Evolutionary conservation across 2,797 vertebrate genomes (phyloP), one percentile per base, ranked within the genome.

Genomic region (Stomatorhinus walkeri): DNA sequence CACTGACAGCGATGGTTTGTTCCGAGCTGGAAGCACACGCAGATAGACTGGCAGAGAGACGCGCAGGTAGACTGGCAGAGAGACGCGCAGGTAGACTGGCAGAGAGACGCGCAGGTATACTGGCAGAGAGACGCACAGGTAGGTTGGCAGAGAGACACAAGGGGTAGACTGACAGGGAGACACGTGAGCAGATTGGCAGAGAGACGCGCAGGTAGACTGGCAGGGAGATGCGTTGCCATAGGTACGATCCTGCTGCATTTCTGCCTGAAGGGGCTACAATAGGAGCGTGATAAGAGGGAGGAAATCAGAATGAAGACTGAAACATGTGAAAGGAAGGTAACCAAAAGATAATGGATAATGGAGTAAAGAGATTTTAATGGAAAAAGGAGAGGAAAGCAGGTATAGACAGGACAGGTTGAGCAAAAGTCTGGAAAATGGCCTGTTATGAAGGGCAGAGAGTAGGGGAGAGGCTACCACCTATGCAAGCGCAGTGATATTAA

Each of bases 91-190:
- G 56, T n/a, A 59, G 56, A 59, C n/a, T 22, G n/a, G 56, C 56
- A 59, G 56, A 52, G 28, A 32, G 3, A 40, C 40, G 4, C 4
- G 4, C 51, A 2, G 51, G 51, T 7, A 93, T 91, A 93, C 93
- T 95, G 96, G 95, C 95, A 96, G 93, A 94, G 93, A 40, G 89
- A 90, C 91, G 91, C 90, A 92, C 92, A 92, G 92, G 92, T 92
- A 93, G 56, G 22, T 2, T 59, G 56, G 56, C 56, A 59, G n/a
- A 7, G 5, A 59, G 14, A 59, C 19, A 14, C 2, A 0, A 0
- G 7, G 7, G 56, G 7, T 2, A 61, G 56, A 61, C n/a, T 8
- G n/a, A n/a, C 56, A 61, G n/a, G n/a, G 56, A 16, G 83, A 84
- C 89, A 81, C 64, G 90, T 88, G 36, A 22, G n/a, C 5, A 61